Conservation (phyloP, 2,113 vertebrate genomes). For the Rhagologus leucostigma region DNA sequence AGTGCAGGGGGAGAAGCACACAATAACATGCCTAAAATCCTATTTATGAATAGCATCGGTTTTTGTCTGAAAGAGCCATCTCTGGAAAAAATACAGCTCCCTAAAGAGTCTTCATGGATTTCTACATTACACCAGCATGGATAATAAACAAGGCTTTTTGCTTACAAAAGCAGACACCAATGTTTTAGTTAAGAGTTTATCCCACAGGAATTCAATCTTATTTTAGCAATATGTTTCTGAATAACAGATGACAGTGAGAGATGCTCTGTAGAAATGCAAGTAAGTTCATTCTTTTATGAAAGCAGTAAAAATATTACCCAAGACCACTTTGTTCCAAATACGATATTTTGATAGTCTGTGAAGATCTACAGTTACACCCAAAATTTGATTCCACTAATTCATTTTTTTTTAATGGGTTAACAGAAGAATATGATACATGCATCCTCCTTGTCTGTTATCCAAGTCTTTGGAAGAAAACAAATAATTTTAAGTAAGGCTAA, state of each 20-base stretch:
- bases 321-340: not conserved
- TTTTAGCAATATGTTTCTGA: not conserved
- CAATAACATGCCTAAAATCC: not conserved
- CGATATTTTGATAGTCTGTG: not conserved
- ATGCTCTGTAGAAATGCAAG: not conserved
- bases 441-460: not conserved
- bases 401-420: not conserved
- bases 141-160: not conserved
- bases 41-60: not conserved
- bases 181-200: not conserved
- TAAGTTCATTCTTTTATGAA: not conserved
- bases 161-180: not conserved
- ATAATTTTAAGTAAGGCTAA: not conserved
- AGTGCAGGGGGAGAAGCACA: fast-evolving
- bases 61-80: not conserved
- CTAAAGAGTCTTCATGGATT: not conserved
- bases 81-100: not conserved
- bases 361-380: not conserved
- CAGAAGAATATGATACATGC: not conserved
- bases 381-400: not conserved
- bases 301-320: not conserved
- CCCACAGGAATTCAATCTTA: not conserved
- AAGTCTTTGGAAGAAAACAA: not conserved
- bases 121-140: not conserved
- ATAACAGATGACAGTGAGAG: not conserved